phyloP scores from a whole-genome alignment of 2,797 vertebrate genomes.

The Graptemys geographica region DNA sequence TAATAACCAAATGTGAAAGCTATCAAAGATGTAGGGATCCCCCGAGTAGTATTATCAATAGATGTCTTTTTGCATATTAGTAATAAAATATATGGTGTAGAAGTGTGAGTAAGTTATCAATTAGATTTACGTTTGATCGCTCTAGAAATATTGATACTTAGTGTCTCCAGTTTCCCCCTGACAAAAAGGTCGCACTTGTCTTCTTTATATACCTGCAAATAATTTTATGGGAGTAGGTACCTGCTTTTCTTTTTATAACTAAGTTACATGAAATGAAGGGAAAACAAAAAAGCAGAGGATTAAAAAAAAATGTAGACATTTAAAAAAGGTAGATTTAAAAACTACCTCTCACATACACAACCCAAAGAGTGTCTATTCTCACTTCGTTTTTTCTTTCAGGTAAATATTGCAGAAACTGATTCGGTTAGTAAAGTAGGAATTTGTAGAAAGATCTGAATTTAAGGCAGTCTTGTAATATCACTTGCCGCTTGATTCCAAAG shows the following conservation, averaged over 20 bases:
- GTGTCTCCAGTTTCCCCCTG: not conserved
- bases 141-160: not conserved
- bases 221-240: not conserved
- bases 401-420: not conserved
- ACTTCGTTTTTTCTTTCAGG: not conserved
- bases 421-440: not conserved
- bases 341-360: not conserved
- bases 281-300: not conserved
- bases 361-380: not conserved
- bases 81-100: not conserved
- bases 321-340: not conserved
- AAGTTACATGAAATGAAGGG: not conserved
- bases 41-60: not conserved
- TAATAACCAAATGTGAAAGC: not conserved
- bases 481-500: not conserved
- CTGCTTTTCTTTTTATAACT: not conserved
- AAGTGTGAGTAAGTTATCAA: not conserved
- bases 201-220: not conserved
- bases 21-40: not conserved
- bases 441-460: constrained; percentile 16
- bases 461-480: constrained; percentile 6
- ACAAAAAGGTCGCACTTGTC: not conserved
- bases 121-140: not conserved
- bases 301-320: not conserved
- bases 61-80: not conserved